These are phyloP conservation scores for Distichodus sexfasciatus DNA, from an alignment of 2,797 vertebrate genomes.

Conservation along the genomic window DNA sequence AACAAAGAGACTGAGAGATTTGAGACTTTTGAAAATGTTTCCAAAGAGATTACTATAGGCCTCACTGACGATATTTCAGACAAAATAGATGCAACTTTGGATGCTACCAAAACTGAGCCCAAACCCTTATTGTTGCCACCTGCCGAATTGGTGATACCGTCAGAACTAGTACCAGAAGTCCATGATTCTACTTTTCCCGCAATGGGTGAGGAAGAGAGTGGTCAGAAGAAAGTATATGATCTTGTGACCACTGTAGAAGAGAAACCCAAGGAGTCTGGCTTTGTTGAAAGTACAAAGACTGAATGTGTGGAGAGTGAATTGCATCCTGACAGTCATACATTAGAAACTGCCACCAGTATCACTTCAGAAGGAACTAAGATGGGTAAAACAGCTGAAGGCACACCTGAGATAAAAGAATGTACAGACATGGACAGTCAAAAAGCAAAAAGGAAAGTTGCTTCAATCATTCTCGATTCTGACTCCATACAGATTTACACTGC, in stretches of 20 bases:
- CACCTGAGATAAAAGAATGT: neutral
- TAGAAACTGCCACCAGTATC: neutral
- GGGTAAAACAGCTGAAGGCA: constrained; percentile 1
- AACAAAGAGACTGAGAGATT: constrained; percentile 38
- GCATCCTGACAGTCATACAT: neutral
- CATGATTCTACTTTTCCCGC: neutral
- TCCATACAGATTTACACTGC: constrained; percentile 26
- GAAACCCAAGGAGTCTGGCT: neutral
- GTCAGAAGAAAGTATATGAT: neutral
- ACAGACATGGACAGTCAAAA: neutral
- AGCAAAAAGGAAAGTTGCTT: constrained; percentile 30
- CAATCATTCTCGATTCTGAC: constrained; percentile 41
- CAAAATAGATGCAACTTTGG: constrained; percentile 29
- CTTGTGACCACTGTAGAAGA: constrained; percentile 4
- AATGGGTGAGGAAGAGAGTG: too few species aligned
- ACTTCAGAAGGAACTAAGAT: neutral
- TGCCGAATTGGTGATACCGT: neutral
- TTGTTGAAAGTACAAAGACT: neutral
- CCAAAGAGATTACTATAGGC: neutral
- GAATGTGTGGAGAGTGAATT: neutral
- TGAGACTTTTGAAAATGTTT: constrained; percentile 4
- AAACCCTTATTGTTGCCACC: neutral
- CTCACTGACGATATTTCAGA: constrained; percentile 20
- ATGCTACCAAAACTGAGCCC: neutral
- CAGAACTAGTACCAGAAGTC: neutral